phyloP scores from a whole-genome alignment of 2,113 vertebrate genomes.

The Centropristis striata region DNA sequence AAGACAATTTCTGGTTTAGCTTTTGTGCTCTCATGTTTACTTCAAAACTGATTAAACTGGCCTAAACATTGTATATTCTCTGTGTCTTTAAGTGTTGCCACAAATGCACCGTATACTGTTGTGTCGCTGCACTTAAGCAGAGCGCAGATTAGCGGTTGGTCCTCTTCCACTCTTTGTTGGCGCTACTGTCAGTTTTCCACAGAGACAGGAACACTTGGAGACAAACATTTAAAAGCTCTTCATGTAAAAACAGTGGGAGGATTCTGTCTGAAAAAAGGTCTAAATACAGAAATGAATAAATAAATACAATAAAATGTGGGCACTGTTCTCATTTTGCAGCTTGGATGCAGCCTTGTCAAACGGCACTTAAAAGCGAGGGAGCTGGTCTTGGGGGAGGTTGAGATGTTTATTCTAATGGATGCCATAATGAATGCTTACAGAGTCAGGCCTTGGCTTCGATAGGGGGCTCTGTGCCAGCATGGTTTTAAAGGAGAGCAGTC shows the following conservation, averaged over 20 bases:
- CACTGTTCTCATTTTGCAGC: conserved; percentile 77
- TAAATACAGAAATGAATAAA: conserved; percentile 86
- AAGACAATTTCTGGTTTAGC: conserved; percentile 25
- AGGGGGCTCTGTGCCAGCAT: conserved; percentile 83
- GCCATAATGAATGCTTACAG: conserved; percentile 85
- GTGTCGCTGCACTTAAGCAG: conserved; percentile 29
- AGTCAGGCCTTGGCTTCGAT: conserved; percentile 80
- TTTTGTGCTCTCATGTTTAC: conserved; percentile 18
- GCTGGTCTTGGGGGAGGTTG: conserved; percentile 79
- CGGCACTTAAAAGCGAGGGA: conserved; percentile 82
- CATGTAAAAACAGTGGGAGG: conserved; percentile 77
- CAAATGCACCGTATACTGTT: conserved; percentile 57
- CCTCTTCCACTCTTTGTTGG: conserved; percentile 72
- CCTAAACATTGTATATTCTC: conserved; percentile 43
- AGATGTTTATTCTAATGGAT: conserved; percentile 89
- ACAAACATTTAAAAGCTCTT: conserved; percentile 84
- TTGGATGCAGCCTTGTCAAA: conserved; percentile 82
- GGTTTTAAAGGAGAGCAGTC: conserved; percentile 83
- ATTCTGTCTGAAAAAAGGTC: conserved; percentile 62
- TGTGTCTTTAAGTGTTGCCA: conserved; percentile 60
- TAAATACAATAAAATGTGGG: conserved; percentile 83
- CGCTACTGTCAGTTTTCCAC: conserved; percentile 64
- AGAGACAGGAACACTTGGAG: conserved; percentile 64
- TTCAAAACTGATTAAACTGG: conserved; percentile 34
- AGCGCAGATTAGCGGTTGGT: conserved; percentile 75